Percentiles rank a stretch among this genome's conserved stretches.
Conservation (phyloP, 1,140 invertebrate species). For the Amphibalanus amphitrite region DNA sequence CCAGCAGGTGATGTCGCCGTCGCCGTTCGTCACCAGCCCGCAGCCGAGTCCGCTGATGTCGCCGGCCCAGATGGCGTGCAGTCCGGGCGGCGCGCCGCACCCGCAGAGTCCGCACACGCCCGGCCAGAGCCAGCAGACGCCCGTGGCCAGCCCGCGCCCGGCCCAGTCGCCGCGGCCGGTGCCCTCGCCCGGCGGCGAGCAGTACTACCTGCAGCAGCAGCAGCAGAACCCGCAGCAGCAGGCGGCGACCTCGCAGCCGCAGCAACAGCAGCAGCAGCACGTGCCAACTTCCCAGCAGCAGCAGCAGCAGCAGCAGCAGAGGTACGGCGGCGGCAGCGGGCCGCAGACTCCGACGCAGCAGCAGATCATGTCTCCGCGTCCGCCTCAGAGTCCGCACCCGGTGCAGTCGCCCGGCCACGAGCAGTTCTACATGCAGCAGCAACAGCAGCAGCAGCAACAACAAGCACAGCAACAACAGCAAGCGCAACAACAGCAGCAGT, state of each 20-base stretch:
- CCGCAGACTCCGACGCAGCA: constrained; percentile 7
- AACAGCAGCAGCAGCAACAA: constrained; percentile 7
- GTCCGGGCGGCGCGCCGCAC: constrained; percentile 17
- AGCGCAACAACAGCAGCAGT: not conserved
- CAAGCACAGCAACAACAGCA: no score
- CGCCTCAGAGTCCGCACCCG: constrained; percentile 8
- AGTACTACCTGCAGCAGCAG: constrained; percentile 18
- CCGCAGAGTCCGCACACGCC: constrained; percentile 4
- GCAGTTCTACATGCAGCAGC: constrained; percentile 9
- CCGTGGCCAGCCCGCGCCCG: constrained; percentile 20
- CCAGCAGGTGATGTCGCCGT: constrained; percentile 35
- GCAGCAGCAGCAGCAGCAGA: not conserved
- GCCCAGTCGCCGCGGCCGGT: constrained; percentile 12
- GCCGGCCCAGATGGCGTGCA: constrained; percentile 41
- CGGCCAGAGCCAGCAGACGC: constrained; percentile 21
- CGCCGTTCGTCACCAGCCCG: constrained; percentile 24
- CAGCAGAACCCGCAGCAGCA: constrained; percentile 6
- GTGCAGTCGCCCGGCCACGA: constrained; percentile 6
- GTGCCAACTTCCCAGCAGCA: no score
- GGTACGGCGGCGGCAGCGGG: constrained; percentile 14
- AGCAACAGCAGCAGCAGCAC: not conserved
- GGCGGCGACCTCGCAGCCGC: not conserved
- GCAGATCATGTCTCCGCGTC: constrained; percentile 11
- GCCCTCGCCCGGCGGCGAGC: constrained; percentile 16
- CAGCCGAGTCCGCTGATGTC: constrained; percentile 29